Conservation (phyloP, 2,113 vertebrate genomes). For the Tachysurus vachellii region DNA sequence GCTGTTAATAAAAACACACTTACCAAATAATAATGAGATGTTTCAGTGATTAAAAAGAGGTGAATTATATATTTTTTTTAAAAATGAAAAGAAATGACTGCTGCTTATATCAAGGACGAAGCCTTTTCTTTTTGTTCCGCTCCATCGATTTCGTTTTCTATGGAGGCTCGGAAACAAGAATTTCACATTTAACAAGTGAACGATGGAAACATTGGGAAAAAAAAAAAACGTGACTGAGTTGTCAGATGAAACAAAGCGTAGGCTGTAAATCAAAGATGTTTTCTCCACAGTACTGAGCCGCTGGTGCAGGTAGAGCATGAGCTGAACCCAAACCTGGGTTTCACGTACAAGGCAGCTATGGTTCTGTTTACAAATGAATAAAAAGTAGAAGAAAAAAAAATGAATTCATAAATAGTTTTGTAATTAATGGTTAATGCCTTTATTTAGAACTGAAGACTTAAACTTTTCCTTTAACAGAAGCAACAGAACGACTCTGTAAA, state of each 20-base stretch:
- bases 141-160: neutral
- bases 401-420: no score
- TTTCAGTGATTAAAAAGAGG: conserved; percentile 25
- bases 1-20: conserved; percentile 36
- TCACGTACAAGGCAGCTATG: neutral
- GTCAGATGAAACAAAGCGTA: neutral
- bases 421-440: no score
- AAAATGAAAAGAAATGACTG: conserved; percentile 31
- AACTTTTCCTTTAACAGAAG: no score
- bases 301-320: neutral
- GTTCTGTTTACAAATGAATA: neutral
- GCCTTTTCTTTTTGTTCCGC: neutral
- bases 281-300: neutral
- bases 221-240: neutral
- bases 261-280: neutral
- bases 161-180: neutral
- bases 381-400: no score
- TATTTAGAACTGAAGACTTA: no score
- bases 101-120: conserved; percentile 10
- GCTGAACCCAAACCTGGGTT: neutral
- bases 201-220: neutral
- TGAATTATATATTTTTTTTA: neutral
- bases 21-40: conserved; percentile 33
- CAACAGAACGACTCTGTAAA: neutral
- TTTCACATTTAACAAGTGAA: neutral